These are phyloP conservation scores for Blastobasis lacticolella DNA, from an alignment of 2,888 invertebrate genomes.

Conservation along the genomic window DNA sequence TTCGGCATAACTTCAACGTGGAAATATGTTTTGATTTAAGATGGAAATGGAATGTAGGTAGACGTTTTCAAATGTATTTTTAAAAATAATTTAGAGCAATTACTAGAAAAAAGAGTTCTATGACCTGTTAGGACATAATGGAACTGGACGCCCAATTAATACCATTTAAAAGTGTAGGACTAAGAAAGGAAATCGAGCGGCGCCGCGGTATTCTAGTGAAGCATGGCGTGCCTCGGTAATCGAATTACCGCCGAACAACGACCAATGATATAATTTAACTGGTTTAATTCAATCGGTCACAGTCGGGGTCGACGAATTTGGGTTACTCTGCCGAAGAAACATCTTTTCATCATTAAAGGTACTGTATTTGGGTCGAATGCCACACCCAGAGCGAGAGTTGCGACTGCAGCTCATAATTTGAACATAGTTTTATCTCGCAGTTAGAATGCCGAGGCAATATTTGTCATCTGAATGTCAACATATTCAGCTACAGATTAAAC, in stretches of 20 bases:
- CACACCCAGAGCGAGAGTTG: slow-evolving; percentile 10
- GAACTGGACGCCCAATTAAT: too few relatives aligned
- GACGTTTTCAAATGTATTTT: neutral
- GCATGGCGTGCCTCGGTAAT: slow-evolving; percentile 49
- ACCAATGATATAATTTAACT: slow-evolving; percentile 70
- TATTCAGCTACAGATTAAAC: slow-evolving; percentile 24
- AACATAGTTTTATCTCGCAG: neutral
- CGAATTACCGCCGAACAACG: slow-evolving; percentile 52
- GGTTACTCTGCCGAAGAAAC: slow-evolving; percentile 48
- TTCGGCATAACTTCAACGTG: too few relatives aligned
- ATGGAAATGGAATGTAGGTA: too few relatives aligned
- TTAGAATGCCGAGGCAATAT: slow-evolving; percentile 11
- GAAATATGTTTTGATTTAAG: too few relatives aligned
- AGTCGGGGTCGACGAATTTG: slow-evolving; percentile 58
- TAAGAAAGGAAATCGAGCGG: slow-evolving; percentile 27
- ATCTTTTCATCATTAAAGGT: slow-evolving; percentile 28
- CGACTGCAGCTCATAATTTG: slow-evolving; percentile 2
- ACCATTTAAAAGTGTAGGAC: too few relatives aligned
- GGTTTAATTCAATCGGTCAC: slow-evolving; percentile 64
- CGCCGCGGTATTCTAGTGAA: slow-evolving; percentile 31
- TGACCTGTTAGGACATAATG: slow-evolving; percentile 18
- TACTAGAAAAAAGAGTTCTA: slow-evolving; percentile 11
- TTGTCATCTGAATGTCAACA: slow-evolving; percentile 16
- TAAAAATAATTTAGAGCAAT: slow-evolving; percentile 5
- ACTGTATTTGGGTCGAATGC: slow-evolving; percentile 38